A percentile compares a stretch with the other conserved stretches of the same genome.
phyloP scores from a whole-genome alignment of 2,888 invertebrate genomes.

The Drosophila koepferae region DNA sequence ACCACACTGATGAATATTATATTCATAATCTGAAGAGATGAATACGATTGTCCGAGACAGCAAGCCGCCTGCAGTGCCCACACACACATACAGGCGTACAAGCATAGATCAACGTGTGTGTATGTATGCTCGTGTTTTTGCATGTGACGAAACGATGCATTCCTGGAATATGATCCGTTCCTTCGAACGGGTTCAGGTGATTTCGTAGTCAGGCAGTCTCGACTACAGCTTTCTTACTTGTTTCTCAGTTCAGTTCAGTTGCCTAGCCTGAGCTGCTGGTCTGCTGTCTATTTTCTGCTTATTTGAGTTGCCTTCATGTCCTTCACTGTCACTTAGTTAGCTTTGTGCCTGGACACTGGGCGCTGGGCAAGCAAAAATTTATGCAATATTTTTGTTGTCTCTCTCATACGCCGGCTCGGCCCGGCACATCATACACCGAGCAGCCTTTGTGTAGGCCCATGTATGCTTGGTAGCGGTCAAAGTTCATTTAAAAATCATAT shows the following conservation, averaged over 20 bases:
- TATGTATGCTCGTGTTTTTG: too few relatives aligned
- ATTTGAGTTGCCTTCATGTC: slow-evolving; percentile 50
- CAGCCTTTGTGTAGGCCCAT: slow-evolving; percentile 18
- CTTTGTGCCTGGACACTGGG: slow-evolving; percentile 29
- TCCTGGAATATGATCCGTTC: too few relatives aligned
- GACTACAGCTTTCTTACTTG: too few relatives aligned
- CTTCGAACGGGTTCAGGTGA: too few relatives aligned
- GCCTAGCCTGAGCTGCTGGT: not conserved
- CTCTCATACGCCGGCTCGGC: slow-evolving; percentile 5
- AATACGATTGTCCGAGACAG: too few relatives aligned
- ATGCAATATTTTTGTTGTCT: slow-evolving; percentile 58
- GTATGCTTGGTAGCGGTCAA: slow-evolving; percentile 55
- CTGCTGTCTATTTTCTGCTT: slow-evolving; percentile 43
- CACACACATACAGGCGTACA: too few relatives aligned
- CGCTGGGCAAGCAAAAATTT: slow-evolving; percentile 48
- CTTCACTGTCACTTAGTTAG: slow-evolving; percentile 61
- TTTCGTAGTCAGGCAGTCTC: too few relatives aligned
- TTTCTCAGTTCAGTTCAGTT: not conserved
- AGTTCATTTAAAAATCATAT: slow-evolving; percentile 65
- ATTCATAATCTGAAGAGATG: too few relatives aligned
- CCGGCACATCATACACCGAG: not conserved
- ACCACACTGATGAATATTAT: too few relatives aligned
- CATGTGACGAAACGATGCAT: too few relatives aligned
- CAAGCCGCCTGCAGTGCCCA: too few relatives aligned
- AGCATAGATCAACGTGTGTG: too few relatives aligned